These are phyloP conservation scores for Hemistola chrysoprasaria DNA, from an alignment of 2,888 invertebrate species.

Conservation along the genomic window DNA sequence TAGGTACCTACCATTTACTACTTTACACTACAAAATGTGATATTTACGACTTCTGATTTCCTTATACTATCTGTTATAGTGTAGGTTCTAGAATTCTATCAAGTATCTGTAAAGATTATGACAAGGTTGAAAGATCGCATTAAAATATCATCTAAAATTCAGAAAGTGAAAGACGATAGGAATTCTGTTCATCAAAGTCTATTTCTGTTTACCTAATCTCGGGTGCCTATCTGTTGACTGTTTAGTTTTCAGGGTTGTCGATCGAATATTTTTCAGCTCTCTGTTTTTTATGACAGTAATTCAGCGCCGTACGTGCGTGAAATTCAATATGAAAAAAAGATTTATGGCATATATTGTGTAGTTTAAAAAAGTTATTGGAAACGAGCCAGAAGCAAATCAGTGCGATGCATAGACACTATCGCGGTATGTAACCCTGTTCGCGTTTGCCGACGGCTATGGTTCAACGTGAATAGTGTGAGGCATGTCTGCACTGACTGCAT, in stretches of 20 bases:
- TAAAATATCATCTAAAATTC: slow-evolving; percentile 38
- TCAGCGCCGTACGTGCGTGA: background rate
- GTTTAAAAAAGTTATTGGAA: slow-evolving; percentile 14
- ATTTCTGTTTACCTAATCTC: slow-evolving; percentile 64
- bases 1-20: no score
- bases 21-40: background rate
- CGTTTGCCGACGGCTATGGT: slow-evolving; percentile 42
- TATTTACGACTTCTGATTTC: no score
- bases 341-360: slow-evolving; percentile 7
- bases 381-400: slow-evolving; percentile 20
- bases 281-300: background rate
- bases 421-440: slow-evolving; percentile 16
- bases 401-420: slow-evolving; percentile 18
- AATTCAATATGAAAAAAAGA: slow-evolving; percentile 1
- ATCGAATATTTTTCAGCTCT: slow-evolving; percentile 21
- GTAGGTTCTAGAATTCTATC: no score
- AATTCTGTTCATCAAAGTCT: slow-evolving; percentile 49
- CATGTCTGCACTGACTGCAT: slow-evolving; percentile 26
- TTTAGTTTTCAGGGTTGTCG: slow-evolving; percentile 37
- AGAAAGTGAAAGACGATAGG: slow-evolving; percentile 45
- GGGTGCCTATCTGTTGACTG: slow-evolving; percentile 38
- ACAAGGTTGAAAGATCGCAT: slow-evolving; percentile 9
- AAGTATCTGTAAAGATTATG: no score
- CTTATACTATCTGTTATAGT: no score
- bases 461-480: slow-evolving; percentile 52